Evolutionary conservation across 2,888 invertebrate species (phyloP).

Genomic region (Urechis unicinctus): DNA sequence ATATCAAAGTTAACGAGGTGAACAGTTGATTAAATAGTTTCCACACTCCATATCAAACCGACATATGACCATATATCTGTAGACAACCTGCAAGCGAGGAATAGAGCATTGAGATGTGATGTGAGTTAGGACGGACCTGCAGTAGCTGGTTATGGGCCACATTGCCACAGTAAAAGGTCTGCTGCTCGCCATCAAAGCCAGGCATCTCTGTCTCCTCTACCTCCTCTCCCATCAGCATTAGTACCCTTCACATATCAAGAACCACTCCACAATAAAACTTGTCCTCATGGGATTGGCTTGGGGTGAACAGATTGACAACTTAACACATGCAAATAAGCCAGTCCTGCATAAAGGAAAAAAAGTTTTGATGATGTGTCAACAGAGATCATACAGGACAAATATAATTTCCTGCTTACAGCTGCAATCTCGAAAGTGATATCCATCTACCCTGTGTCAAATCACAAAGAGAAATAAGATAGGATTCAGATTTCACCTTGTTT

Average conservation of each 20-base stretch:
- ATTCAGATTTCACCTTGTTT: constrained; percentile 70
- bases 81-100: background rate
- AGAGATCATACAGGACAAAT: no score
- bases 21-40: no score
- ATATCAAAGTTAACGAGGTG: background rate
- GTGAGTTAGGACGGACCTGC: constrained; percentile 56
- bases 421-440: no score
- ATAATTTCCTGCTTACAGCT: no score
- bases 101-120: no score
- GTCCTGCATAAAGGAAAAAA: background rate
- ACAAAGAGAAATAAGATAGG: background rate
- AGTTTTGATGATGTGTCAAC: background rate
- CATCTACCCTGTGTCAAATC: no score
- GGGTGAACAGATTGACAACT: no score
- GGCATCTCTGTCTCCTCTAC: constrained; percentile 93
- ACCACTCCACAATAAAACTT: no score
- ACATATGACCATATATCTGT: no score
- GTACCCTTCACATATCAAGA: constrained; percentile 63
- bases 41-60: no score
- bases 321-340: no score
- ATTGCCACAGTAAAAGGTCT: constrained; percentile 91
- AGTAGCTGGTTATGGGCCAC: constrained; percentile 76
- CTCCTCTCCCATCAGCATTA: constrained; percentile 87
- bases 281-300: no score
- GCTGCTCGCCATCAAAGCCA: constrained; percentile 84